Percentiles rank a stretch among this genome's conserved stretches.
Evolutionary conservation across 2,797 vertebrate species (phyloP).

Genomic region (Chelonia mydas): DNA sequence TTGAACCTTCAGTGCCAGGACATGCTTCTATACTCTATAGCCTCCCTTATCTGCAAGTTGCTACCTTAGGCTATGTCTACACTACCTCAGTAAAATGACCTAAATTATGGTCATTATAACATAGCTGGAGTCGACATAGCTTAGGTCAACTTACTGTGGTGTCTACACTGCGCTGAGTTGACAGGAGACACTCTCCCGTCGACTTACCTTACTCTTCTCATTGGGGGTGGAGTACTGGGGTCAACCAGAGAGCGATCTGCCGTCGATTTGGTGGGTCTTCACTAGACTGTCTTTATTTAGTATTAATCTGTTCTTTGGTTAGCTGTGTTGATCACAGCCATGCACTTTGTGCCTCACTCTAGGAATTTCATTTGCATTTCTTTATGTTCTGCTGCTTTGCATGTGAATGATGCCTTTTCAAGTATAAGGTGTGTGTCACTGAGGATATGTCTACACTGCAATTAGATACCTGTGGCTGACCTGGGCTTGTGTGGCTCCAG

Average conservation of each 20-base stretch:
- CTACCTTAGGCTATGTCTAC: too few relatives aligned
- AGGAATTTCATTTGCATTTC: constrained; percentile 20
- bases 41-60: background rate
- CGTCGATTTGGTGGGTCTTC: too few relatives aligned
- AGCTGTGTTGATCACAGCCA: background rate
- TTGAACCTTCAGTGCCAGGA: background rate
- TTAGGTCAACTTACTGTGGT: too few relatives aligned
- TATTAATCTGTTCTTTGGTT: constrained; percentile 11
- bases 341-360: background rate
- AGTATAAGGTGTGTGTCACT: background rate
- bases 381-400: background rate
- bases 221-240: too few relatives aligned
- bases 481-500: too few relatives aligned
- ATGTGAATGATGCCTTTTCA: background rate
- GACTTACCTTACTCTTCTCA: too few relatives aligned
- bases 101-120: too few relatives aligned
- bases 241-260: too few relatives aligned
- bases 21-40: background rate
- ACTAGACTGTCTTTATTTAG: background rate
- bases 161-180: too few relatives aligned
- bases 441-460: background rate
- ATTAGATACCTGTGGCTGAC: background rate
- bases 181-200: too few relatives aligned
- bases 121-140: too few relatives aligned
- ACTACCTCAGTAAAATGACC: too few relatives aligned